Conservation (phyloP, 2,888 invertebrate species). For the Clostera curtula region DNA sequence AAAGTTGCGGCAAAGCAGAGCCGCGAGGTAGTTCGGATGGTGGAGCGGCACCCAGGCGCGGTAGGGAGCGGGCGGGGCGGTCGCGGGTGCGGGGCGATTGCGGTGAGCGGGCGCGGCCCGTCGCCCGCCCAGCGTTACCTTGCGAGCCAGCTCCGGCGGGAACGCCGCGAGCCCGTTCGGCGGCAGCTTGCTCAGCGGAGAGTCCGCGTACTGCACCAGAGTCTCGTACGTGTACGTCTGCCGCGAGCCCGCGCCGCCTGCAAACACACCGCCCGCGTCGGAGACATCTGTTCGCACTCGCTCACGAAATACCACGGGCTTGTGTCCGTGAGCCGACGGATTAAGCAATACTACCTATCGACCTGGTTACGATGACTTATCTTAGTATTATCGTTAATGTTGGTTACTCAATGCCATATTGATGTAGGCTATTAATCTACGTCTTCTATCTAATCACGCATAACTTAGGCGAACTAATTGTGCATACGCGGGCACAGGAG, state of each 20-base stretch:
- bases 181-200: slow-evolving; percentile 72
- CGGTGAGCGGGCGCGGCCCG: slow-evolving; percentile 17
- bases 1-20: slow-evolving; percentile 65
- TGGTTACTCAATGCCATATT: too few species aligned
- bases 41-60: slow-evolving; percentile 43
- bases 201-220: slow-evolving; percentile 71
- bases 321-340: too few species aligned
- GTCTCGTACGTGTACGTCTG: slow-evolving; percentile 70
- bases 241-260: slow-evolving; percentile 45
- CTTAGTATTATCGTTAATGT: too few species aligned
- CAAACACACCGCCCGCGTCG: slow-evolving; percentile 12
- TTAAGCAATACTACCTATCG: too few species aligned
- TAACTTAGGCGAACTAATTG: too few species aligned
- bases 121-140: slow-evolving; percentile 53
- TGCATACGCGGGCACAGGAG: too few species aligned
- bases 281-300: too few species aligned
- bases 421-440: too few species aligned
- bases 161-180: slow-evolving; percentile 62
- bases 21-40: slow-evolving; percentile 64
- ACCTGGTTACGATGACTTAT: too few species aligned
- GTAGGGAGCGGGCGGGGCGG: slow-evolving; percentile 25
- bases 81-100: slow-evolving; percentile 21
- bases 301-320: too few species aligned
- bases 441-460: too few species aligned
- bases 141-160: slow-evolving; percentile 70